A percentile compares a stretch with the other conserved stretches of the same genome.
Evolutionary conservation across 2,888 invertebrate species (phyloP).

Genomic region (Myathropa florea): DNA sequence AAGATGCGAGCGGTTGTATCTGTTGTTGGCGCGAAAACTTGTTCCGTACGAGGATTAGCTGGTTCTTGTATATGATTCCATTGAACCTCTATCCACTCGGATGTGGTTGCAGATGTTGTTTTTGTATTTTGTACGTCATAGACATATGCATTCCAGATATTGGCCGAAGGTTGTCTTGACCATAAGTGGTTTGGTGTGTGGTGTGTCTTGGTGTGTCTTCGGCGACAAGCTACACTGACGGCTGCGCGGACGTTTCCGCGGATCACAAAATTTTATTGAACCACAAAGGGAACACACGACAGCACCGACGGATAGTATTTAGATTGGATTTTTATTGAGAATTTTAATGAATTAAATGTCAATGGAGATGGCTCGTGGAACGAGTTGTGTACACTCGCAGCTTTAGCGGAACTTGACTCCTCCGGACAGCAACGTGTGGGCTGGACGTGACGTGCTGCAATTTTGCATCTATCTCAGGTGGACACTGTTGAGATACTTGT

Average conservation of each 20-base stretch:
- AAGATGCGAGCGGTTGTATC: background rate
- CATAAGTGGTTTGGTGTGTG: constrained; percentile 34
- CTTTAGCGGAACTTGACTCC: constrained; percentile 43
- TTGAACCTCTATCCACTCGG: constrained; percentile 47
- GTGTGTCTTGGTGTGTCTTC: background rate
- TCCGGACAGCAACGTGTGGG: constrained; percentile 38
- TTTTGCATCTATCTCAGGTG: constrained; percentile 30
- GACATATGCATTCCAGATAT: constrained; percentile 41
- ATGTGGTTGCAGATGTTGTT: background rate
- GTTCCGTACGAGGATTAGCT: constrained; percentile 67
- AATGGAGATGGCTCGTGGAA: constrained; percentile 23
- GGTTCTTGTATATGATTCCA: constrained; percentile 62
- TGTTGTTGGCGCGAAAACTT: constrained; percentile 65
- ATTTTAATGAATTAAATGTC: constrained; percentile 69
- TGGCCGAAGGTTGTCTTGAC: constrained; percentile 63
- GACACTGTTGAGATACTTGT: constrained; percentile 28
- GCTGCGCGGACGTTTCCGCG: constrained; percentile 51
- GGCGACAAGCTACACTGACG: constrained; percentile 27
- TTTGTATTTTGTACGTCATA: constrained; percentile 55
- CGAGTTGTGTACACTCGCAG: constrained; percentile 26
- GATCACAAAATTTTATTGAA: constrained; percentile 64
- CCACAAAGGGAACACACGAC: constrained; percentile 20
- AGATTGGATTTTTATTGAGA: constrained; percentile 68
- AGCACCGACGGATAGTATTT: constrained; percentile 23
- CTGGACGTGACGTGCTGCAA: constrained; percentile 18